Evolutionary conservation across 1,140 invertebrate genomes (phyloP), one percentile per base, ranked within the genome.

Genomic region (Leptoteleia sp.): DNA sequence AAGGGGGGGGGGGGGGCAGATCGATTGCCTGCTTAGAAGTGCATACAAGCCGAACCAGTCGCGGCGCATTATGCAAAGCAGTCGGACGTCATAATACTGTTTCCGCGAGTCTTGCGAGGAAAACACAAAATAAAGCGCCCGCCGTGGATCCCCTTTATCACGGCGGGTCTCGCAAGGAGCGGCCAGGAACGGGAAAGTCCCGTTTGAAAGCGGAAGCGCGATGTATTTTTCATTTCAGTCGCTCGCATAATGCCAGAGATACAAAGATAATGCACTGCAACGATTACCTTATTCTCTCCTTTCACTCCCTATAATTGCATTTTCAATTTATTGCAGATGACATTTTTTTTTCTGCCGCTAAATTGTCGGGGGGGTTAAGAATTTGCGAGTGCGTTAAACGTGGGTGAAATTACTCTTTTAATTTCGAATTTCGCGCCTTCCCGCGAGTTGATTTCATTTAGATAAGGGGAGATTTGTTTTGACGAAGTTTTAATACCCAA

Each of bases 1-100:
- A n/a, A n/a, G n/a, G n/a, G n/a, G n/a, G n/a, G n/a, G n/a, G n/a
- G n/a, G n/a, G n/a, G 62, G 59, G 50, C 17, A 70, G 57, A 79
- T 79, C 64, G 70, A 73, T 73, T 75, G 70, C 50, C 31, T 59
- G 73, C 65, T 77, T 71, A 71, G 54, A 77, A 70, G 43, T 38
- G 76, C 61, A n/a, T 48, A 62, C 52, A 42, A 57, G 62, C 47
- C 57, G 33, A 78, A 61, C 50, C 65, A 35, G 38, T 37, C 25
- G 65, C 43, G 65, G 40, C 57, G 52, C 67, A 77, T 77, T 78
- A 78, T 78, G 76, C 76, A 78, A 78, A 78, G 40, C 62, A 78
- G 61, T 50, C 54, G 62, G 45, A 67, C 54, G 67, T 78, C 76
- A 78, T 78, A 78, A 78, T 72, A 71, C 65, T 65, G 54, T 71